phyloP scores from a whole-genome alignment of 2,797 vertebrate genomes.

The Cossypha caffra region DNA sequence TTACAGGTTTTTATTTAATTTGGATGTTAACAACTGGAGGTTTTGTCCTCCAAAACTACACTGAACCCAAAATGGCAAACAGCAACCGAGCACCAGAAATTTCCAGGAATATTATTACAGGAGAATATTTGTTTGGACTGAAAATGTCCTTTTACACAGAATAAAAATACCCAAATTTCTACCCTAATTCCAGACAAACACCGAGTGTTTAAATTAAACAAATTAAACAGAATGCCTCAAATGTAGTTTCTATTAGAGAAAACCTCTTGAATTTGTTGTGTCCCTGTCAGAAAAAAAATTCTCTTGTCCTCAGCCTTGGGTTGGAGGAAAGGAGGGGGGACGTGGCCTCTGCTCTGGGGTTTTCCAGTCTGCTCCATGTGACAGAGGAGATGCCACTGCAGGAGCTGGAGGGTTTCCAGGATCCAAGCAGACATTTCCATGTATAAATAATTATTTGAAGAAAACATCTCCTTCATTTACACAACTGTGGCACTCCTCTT shows the following conservation, averaged over 20 bases:
- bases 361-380: background rate
- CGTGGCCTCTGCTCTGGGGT: conserved; percentile 11
- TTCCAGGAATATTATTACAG: background rate
- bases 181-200: background rate
- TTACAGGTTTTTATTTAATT: background rate
- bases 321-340: background rate
- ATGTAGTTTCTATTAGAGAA: background rate
- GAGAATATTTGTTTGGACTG: background rate
- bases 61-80: background rate
- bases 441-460: conserved; percentile 45
- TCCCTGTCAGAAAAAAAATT: background rate
- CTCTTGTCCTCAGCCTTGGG: background rate
- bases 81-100: background rate
- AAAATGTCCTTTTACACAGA: background rate
- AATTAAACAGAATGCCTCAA: background rate
- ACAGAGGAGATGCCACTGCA: background rate
- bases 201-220: no score
- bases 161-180: background rate
- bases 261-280: background rate
- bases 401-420: background rate
- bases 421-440: conserved; percentile 40
- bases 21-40: background rate
- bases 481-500: background rate
- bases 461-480: conserved; percentile 40
- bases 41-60: background rate